phyloP scores from a whole-genome alignment of 2,797 vertebrate genomes.

The Setipinna tenuifilis region DNA sequence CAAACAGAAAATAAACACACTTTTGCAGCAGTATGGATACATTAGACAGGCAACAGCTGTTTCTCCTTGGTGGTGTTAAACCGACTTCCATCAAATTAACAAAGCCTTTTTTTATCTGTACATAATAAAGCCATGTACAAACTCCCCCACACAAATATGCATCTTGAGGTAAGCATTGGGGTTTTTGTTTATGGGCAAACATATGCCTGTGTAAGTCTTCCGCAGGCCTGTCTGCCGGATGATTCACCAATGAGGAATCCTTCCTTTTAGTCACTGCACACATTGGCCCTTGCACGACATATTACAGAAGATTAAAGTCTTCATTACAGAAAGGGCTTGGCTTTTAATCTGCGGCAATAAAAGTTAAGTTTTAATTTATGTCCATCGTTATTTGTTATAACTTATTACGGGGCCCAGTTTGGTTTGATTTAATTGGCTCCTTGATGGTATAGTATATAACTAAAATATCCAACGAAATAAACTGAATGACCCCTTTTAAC shows the following conservation, averaged over 20 bases:
- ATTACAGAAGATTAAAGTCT: conserved; percentile 18
- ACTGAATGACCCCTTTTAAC: not conserved
- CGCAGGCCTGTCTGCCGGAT: not conserved
- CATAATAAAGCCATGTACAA: not conserved
- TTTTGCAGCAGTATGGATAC: not conserved
- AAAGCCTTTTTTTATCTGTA: not conserved
- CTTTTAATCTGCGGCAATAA: conserved; percentile 19
- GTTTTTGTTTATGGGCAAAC: not conserved
- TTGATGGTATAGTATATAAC: conserved; percentile 18
- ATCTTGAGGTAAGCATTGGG: not conserved
- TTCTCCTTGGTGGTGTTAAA: not conserved
- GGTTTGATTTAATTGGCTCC: not conserved
- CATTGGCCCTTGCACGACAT: conserved; percentile 15
- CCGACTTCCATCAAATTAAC: not conserved
- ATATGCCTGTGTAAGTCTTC: not conserved
- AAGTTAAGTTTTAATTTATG: conserved; percentile 24
- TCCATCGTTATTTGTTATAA: conserved; percentile 19
- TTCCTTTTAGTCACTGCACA: conserved; percentile 6
- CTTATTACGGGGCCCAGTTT: conserved; percentile 11
- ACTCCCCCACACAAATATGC: not conserved
- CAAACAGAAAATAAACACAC: not conserved
- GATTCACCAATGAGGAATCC: conserved; percentile 1
- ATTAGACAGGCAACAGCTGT: not conserved
- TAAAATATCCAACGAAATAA: not conserved
- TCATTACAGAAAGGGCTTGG: conserved; percentile 11